Base-by-base conservation (phyloP, 2,888 invertebrate genomes). In the Leptogaster cylindrica region DNA sequence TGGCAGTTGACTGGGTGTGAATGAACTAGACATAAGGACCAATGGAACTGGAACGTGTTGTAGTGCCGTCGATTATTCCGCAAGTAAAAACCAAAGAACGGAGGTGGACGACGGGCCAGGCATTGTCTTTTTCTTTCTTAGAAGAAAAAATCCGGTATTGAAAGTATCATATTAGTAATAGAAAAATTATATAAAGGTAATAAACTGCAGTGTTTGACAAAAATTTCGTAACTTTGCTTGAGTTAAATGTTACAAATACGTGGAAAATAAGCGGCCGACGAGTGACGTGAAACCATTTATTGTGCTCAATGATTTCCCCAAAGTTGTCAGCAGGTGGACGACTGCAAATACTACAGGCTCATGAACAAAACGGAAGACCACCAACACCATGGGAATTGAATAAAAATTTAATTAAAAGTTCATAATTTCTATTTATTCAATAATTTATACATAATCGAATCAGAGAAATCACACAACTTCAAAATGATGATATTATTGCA, bases 1-100 rank as follows among this genome's bases (percentile, higher is more conserved):
- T 77, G 77, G 77, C 77, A 77, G 77, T 77, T 77, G 73, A 58
- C 41, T 58, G 58, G 41, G 36, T 58, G 74, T 74, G 74, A 75
- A 73, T 74, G 74, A 74, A 64, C 64, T 48, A 41, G 44, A 63
- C 61, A 44, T 63, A 46, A 46, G 63, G 46, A 63, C 46, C 46
- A 2, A 18, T 10, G 46, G 16, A 12, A 46, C 14, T 46, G 63
- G 46, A 46, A 63, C 63, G 31, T 46, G 20, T 46, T 31, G 39
- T 63, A 50, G 36, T 46, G 52, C 36, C 61, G 66, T 41, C 58
- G 65, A 27, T 58, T 39, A 52, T 52, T 33, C 52, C 52, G 52
- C 52, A 52, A 52, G 52, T 52, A 52, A 52, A 31, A 52, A 52
- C 52, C 52, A 52, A 52, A 52, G 52, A 61, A 61, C 41, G 41